Evolutionary conservation across 2,888 invertebrate species (phyloP).

Genomic region (Lasioglossum leucozonium): DNA sequence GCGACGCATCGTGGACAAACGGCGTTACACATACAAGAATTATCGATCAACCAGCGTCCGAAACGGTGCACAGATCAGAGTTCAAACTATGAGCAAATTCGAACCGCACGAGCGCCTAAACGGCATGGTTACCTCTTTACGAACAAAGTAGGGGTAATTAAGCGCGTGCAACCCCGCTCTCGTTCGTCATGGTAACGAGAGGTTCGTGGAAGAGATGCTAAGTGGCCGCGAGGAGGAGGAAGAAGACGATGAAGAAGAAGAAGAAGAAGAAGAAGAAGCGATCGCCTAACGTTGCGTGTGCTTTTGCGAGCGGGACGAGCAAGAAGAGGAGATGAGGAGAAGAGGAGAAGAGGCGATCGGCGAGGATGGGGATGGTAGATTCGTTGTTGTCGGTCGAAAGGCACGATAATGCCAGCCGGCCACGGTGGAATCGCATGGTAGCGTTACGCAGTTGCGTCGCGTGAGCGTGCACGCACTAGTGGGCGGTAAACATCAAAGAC

Average conservation of each 20-base stretch:
- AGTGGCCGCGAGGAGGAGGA: conserved; percentile 69
- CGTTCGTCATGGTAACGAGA: conserved; percentile 79
- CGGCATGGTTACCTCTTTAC: conserved; percentile 56
- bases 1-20: too few relatives aligned
- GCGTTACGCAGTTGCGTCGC: conserved; percentile 73
- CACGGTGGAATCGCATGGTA: conserved; percentile 68
- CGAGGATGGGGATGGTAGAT: conserved; percentile 44
- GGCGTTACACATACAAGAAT: too few relatives aligned
- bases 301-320: conserved; percentile 30
- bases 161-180: conserved; percentile 74
- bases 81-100: background rate
- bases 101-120: background rate
- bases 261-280: conserved; percentile 18
- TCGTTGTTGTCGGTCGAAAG: conserved; percentile 57
- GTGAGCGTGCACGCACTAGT: conserved; percentile 66
- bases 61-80: background rate
- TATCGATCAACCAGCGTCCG: background rate
- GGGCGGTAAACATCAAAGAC: conserved; percentile 81
- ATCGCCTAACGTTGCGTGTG: conserved; percentile 64
- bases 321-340: conserved; percentile 2
- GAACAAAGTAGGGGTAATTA: conserved; percentile 78
- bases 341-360: background rate
- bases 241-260: conserved; percentile 23
- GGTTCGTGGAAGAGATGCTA: conserved; percentile 81
- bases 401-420: conserved; percentile 55